Base-by-base conservation (phyloP, 1,140 invertebrate genomes). In the Rhyzopertha dominica region DNA sequence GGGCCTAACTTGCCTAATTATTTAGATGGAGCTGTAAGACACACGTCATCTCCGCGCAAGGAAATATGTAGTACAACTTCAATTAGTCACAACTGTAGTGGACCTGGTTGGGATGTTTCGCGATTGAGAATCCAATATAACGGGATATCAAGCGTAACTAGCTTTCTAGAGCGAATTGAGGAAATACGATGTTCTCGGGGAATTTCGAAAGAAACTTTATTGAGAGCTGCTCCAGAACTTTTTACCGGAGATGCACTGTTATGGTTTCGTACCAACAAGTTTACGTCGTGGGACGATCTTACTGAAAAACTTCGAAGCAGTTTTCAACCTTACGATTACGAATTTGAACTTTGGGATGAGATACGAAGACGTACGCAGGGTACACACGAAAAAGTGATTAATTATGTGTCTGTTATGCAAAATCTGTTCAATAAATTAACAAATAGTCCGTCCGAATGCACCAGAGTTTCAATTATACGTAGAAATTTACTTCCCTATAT, bases 151-250 rank as follows among this genome's bases (percentile, higher is more conserved):
- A 43, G 31, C 19, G 8, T 50, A 9, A 39, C 10, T 17, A 19
- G 30, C 22, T 51, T 51, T 32, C 25, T 48, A 16, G 49, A 51
- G 28, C 18, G 49, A 7, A 23, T 48, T 2, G 23, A 47, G 8
- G 49, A 51, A 39, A 14, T 51, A 7, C 12, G 20, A 22, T 10
- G 35, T 8, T 13, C 49, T 9, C 22, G 49, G 16, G 43, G 37
- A 9, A 26, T 43, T 14, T 20, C 29, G 4, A 17, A 43, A 13
- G 34, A 43, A n/a, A 12, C 30, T 20, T 23, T 52, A 4, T 39
- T 52, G 10, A 10, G 16, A 9, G 37, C 44, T 18, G 50, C 46
- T 14, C 19, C 28, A 12, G 50, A 52, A 32, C 20, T 52, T 8
- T 43, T 49, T 25, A 12, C 23, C 2, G 10, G 26, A 13, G 31